These are phyloP conservation scores for Reinhardtius hippoglossoides DNA, from an alignment of 2,113 vertebrate genomes.

Conservation along the genomic window DNA sequence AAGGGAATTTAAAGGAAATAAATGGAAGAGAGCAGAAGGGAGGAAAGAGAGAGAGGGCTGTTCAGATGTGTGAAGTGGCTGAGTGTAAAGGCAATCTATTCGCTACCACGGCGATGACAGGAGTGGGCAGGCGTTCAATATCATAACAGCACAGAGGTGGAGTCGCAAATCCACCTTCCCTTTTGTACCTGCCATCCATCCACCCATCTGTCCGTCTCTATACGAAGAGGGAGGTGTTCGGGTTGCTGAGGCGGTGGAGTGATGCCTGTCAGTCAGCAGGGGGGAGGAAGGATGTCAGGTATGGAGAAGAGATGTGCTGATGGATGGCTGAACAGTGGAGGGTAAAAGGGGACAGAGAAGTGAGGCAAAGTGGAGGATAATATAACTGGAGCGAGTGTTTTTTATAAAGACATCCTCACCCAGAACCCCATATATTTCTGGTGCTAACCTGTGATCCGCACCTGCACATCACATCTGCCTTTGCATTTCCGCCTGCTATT, in stretches of 20 bases:
- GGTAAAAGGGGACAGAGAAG: neutral
- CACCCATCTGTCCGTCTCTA: constrained; percentile 24
- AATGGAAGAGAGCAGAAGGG: constrained; percentile 16
- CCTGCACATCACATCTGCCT: neutral
- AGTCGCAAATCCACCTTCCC: constrained; percentile 53
- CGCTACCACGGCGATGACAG: constrained; percentile 51
- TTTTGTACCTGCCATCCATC: constrained; percentile 28
- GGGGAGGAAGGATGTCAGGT: constrained; percentile 1
- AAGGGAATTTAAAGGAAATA: constrained; percentile 43
- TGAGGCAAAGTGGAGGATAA: neutral
- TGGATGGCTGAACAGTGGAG: constrained; percentile 3
- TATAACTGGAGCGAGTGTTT: neutral
- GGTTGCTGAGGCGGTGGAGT: constrained; percentile 1
- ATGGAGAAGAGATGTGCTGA: constrained; percentile 9
- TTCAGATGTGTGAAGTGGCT: constrained; percentile 58
- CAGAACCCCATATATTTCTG: too few relatives aligned
- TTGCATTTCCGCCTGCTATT: neutral
- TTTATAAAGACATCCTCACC: too few relatives aligned
- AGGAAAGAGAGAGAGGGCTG: constrained; percentile 16
- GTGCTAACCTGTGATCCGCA: too few relatives aligned
- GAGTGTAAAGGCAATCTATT: constrained; percentile 65
- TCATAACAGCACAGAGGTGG: constrained; percentile 50
- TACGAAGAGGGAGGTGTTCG: neutral
- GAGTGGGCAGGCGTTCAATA: constrained; percentile 60
- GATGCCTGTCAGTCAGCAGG: constrained; percentile 25